These are phyloP conservation scores for Palythoa caribaeorum DNA, from an alignment of 92 coral and sea anemone genomes.

Conservation along the genomic window DNA sequence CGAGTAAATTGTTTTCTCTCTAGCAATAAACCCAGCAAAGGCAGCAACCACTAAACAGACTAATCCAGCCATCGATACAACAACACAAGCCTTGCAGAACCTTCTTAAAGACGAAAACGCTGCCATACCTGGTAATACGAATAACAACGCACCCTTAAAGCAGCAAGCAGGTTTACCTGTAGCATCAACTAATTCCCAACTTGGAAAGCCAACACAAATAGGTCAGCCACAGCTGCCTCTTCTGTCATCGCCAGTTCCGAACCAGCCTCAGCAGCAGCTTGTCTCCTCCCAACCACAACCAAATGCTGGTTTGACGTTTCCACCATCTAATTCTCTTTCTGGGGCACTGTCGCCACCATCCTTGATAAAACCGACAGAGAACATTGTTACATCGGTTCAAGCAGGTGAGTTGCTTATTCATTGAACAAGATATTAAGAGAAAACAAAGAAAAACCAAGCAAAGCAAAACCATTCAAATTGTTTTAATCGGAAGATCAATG, in stretches of 20 bases:
- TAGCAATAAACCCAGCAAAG: slow-evolving; percentile 6
- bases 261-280: slow-evolving; percentile 14
- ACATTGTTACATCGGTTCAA: not conserved
- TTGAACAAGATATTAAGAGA: not conserved
- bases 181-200: slow-evolving; percentile 17
- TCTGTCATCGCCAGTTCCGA: not conserved
- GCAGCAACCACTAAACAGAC: not conserved
- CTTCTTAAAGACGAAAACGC: slow-evolving; percentile 39
- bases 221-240: slow-evolving; percentile 7
- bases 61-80: slow-evolving; percentile 1
- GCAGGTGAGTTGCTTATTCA: slow-evolving; percentile 2
- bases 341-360: not conserved
- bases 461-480: too few relatives aligned
- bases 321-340: not conserved
- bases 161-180: slow-evolving; percentile 4
- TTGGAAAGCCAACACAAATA: not conserved
- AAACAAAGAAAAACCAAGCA: too few relatives aligned
- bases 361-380: not conserved
- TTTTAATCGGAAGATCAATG: not conserved
- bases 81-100: slow-evolving; percentile 21
- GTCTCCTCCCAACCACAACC: not conserved
- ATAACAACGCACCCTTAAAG: not conserved
- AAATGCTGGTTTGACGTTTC: not conserved
- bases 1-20: not conserved
- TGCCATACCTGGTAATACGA: slow-evolving; percentile 13